Conservation (phyloP, 2,113 vertebrate genomes). For the Himantopus leucocephalus region DNA sequence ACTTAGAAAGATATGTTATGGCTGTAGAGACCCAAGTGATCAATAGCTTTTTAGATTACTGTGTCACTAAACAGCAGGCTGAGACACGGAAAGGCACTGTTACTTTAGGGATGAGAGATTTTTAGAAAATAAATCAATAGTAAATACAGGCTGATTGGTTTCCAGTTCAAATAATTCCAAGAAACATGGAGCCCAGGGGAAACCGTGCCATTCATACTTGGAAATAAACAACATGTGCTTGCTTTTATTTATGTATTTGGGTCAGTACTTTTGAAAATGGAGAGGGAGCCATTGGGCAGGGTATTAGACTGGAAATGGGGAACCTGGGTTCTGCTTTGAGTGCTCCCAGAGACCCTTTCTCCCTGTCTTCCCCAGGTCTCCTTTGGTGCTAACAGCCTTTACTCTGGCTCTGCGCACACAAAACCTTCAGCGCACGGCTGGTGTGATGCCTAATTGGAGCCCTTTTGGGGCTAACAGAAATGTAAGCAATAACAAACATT, state of each 20-base stretch:
- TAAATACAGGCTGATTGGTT: conserved; percentile 44
- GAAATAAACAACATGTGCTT: conserved; percentile 5
- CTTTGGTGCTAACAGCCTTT: background rate
- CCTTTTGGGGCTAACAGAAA: background rate
- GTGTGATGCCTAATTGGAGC: background rate
- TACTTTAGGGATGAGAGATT: conserved; percentile 42
- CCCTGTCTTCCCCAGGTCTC: background rate
- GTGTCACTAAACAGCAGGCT: conserved; percentile 40
- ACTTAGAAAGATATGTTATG: conserved; percentile 3
- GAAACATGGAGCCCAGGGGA: conserved; percentile 37
- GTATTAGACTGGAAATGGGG: background rate
- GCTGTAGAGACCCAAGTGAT: conserved; percentile 42
- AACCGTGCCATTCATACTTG: conserved; percentile 10
- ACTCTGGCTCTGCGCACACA: background rate
- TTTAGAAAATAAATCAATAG: conserved; percentile 62
- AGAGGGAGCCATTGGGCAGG: background rate
- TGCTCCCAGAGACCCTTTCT: background rate
- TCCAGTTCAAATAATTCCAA: conserved; percentile 59
- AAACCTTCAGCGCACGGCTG: background rate
- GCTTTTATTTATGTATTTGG: conserved; percentile 40
- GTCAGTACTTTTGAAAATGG: conserved; percentile 25
- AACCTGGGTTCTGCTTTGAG: background rate
- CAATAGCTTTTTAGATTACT: conserved; percentile 67
- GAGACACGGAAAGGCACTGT: conserved; percentile 21
- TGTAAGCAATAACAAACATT: background rate